Conservation (phyloP, 2,888 invertebrate genomes). For the Caenorhabditis virilis region DNA sequence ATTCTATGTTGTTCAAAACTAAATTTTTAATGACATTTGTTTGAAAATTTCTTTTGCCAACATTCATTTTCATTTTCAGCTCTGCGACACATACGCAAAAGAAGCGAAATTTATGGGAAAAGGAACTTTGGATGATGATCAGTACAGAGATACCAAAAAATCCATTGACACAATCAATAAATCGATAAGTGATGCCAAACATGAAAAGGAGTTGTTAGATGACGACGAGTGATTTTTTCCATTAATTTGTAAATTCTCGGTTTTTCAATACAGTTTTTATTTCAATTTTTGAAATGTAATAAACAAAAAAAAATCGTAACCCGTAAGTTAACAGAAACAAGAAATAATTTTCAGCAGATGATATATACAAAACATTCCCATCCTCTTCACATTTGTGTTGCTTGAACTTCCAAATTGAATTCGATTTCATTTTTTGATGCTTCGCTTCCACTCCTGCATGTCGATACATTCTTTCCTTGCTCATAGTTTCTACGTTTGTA, state of each 20-base stretch:
- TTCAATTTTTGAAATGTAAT: no score
- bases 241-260: no score
- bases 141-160: constrained; percentile 50
- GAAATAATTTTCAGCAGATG: no score
- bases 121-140: constrained; percentile 48
- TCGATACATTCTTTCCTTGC: constrained; percentile 15
- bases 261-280: no score
- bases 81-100: constrained; percentile 48
- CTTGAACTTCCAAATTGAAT: no score
- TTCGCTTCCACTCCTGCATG: constrained; percentile 10
- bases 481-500: constrained; percentile 60
- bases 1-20: not conserved
- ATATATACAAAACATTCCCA: no score
- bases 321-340: not conserved
- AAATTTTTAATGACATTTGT: not conserved
- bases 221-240: constrained; percentile 20
- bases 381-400: no score
- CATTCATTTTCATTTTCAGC: constrained; percentile 34
- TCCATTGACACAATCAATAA: constrained; percentile 51
- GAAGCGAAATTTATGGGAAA: constrained; percentile 55
- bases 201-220: constrained; percentile 42
- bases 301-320: not conserved
- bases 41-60: no score
- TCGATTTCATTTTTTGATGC: not conserved
- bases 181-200: constrained; percentile 40